These are phyloP conservation scores for Polypedilum pembai DNA, from an alignment of 1,140 invertebrate species.

Conservation along the genomic window DNA sequence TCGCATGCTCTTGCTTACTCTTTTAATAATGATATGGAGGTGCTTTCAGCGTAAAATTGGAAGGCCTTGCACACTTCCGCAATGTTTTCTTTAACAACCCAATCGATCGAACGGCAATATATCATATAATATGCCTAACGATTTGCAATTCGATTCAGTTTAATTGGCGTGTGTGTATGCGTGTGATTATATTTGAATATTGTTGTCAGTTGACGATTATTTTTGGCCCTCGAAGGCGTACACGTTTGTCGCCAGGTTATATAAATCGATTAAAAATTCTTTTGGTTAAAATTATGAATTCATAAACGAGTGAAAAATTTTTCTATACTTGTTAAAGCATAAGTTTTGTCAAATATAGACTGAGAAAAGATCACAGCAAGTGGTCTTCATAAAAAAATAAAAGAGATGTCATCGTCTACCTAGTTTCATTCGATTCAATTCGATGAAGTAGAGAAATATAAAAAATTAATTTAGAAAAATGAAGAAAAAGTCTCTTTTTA, in stretches of 20 bases:
- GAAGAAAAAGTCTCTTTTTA: not conserved
- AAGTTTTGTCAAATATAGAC: not conserved
- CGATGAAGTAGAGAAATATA: not conserved
- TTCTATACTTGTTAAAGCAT: not conserved
- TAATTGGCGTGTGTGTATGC: not conserved
- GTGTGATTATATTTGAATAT: not conserved
- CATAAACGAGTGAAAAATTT: not conserved
- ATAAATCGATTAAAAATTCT: not conserved
- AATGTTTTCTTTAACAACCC: not conserved
- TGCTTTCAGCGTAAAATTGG: constrained; percentile 3
- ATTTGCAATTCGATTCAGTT: not conserved
- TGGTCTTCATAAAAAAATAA: constrained; percentile 7
- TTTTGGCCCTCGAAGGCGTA: not conserved
- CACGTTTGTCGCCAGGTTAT: not conserved
- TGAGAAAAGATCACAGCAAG: constrained; percentile 10
- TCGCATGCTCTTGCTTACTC: not conserved
- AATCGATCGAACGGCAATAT: too few relatives aligned
- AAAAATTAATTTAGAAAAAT: constrained; percentile 9
- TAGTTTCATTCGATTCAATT: not conserved
- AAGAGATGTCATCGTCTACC: not conserved
- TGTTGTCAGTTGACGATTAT: not conserved
- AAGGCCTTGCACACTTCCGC: constrained; percentile 2
- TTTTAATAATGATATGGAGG: not conserved
- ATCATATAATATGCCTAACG: not conserved
- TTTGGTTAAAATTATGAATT: not conserved